A percentile compares a stretch with the other conserved stretches of the same genome.
phyloP scores from a whole-genome alignment of 2,888 invertebrate species.

The Caprella mutica region DNA sequence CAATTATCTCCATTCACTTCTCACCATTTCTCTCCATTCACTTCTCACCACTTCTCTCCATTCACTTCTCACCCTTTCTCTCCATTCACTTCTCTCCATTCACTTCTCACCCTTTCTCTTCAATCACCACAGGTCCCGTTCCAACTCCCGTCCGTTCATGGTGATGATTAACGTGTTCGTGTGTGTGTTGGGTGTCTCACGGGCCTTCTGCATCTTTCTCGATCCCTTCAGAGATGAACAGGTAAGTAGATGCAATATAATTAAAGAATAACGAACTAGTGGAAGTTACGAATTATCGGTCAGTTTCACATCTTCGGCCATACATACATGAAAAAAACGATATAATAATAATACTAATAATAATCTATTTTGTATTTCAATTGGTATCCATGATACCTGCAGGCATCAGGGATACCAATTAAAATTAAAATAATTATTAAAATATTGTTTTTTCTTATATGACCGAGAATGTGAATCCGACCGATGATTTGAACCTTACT shows the following conservation, averaged over 20 bases:
- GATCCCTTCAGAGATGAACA: slow-evolving; percentile 49
- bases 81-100: background rate
- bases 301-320: too few relatives aligned
- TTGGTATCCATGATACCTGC: too few relatives aligned
- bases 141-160: slow-evolving; percentile 47
- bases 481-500: background rate
- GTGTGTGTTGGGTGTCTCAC: slow-evolving; percentile 46
- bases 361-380: too few relatives aligned
- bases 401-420: too few relatives aligned
- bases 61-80: background rate
- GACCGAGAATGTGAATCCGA: too few relatives aligned
- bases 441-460: too few relatives aligned
- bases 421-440: background rate
- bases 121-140: slow-evolving; percentile 43
- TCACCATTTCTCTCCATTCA: background rate
- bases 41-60: background rate
- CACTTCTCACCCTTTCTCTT: background rate
- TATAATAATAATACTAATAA: too few relatives aligned
- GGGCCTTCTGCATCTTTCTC: slow-evolving; percentile 47
- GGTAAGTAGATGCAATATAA: slow-evolving; percentile 40
- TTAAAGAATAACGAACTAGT: too few relatives aligned
- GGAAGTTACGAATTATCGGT: too few relatives aligned
- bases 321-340: too few relatives aligned
- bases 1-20: background rate
- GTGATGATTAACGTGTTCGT: slow-evolving; percentile 49